Conservation (phyloP, 2,797 vertebrate genomes). For the Rachycentron canadum region DNA sequence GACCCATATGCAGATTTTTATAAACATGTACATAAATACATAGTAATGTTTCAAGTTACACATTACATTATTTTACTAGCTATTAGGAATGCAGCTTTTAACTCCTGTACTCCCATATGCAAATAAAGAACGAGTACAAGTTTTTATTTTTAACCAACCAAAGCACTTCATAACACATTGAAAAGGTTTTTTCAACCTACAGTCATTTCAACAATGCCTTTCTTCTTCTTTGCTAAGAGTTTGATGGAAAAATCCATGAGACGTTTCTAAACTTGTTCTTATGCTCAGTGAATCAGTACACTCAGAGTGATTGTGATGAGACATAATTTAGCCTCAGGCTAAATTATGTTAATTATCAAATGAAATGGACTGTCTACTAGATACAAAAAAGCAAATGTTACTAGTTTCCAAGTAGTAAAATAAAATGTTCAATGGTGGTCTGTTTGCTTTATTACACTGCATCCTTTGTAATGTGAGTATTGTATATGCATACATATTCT, state of each 20-base stretch:
- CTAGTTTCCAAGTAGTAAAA: constrained; percentile 2
- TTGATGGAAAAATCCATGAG: not conserved
- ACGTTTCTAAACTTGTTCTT: not conserved
- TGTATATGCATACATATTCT: not conserved
- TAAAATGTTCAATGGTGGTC: not conserved
- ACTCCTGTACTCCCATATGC: too few relatives aligned
- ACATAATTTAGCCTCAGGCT: constrained; percentile 2
- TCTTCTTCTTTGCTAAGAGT: not conserved
- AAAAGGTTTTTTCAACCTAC: not conserved
- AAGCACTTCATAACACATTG: not conserved
- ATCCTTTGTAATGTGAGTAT: constrained; percentile 7
- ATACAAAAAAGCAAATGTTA: not conserved
- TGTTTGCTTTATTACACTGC: not conserved
- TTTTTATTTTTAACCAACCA: not conserved
- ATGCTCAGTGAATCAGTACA: not conserved
- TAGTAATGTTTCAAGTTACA: not conserved
- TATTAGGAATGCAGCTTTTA: not conserved
- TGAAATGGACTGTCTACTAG: not conserved
- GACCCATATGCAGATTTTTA: not conserved
- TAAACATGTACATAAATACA: not conserved
- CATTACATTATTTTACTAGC: not conserved
- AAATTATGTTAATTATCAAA: not conserved
- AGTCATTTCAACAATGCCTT: not conserved
- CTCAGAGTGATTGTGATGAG: not conserved
- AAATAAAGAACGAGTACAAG: not conserved